Conservation (phyloP, 2,113 vertebrate species). For the Puma concolor region DNA sequence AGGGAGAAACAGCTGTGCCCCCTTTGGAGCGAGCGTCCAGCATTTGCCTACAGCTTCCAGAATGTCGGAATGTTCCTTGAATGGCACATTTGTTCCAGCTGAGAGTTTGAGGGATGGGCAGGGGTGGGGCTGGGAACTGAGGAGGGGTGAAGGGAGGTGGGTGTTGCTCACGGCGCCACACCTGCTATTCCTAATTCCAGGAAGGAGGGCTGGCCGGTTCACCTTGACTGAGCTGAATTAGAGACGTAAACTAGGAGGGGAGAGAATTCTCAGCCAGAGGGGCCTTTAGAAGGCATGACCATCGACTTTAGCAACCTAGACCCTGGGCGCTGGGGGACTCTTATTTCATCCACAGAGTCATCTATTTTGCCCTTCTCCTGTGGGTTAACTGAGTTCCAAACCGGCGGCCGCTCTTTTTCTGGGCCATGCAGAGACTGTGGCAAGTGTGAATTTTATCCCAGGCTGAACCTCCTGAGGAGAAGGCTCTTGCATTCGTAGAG, state of each 20-base stretch:
- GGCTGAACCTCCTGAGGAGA: conserved; percentile 18
- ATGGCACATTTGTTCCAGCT: conserved; percentile 73
- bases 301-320: neutral
- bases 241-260: neutral
- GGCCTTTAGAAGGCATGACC: conserved; percentile 8
- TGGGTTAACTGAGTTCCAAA: conserved; percentile 26
- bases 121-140: conserved; percentile 41
- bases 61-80: conserved; percentile 68
- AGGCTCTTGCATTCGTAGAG: neutral
- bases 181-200: conserved; percentile 63
- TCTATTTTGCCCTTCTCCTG: neutral
- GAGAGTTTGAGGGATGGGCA: conserved; percentile 33
- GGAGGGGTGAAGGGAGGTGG: neutral
- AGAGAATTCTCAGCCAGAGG: conserved; percentile 43
- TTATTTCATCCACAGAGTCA: neutral
- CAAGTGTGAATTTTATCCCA: conserved; percentile 47
- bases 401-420: conserved; percentile 28
- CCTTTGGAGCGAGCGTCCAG: neutral
- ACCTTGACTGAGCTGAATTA: conserved; percentile 41
- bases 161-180: conserved; percentile 46
- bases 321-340: neutral
- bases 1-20: conserved; percentile 64
- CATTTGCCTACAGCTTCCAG: conserved; percentile 66
- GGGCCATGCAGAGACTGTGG: neutral
- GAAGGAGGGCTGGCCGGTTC: conserved; percentile 15